Base-by-base conservation (phyloP, 2,888 invertebrate genomes). In the Pachycephus smyrnensis region DNA sequence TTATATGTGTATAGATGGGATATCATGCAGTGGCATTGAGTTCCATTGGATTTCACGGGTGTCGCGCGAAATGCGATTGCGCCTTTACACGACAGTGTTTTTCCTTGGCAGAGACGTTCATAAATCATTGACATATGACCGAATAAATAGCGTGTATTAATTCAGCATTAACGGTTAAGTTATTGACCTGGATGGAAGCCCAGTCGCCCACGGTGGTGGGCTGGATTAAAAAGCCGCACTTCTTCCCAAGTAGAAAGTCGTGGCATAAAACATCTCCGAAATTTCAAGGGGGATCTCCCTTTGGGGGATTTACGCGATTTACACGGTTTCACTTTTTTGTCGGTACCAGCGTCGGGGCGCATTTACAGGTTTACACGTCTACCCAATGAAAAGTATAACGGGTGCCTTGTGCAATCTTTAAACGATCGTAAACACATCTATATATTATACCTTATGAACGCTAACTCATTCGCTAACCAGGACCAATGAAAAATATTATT, bases 111-210 rank as follows among this genome's bases (percentile, higher is more conserved):
- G 9, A 55, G 23, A 76, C 77, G 80, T 80, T 79, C 75, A 81
- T 84, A 86, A 86, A 86, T 84, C 86, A 84, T 84, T 81, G 81
- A 82, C 80, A 79, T 82, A 82, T 80, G 80, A 83, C 80, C 82
- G 79, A 79, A 84, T 87, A 85, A 87, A 86, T 86, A 84, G 85
- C 84, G 80, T 77, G 80, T 85, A 86, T 89, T 89, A 90, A 90
- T 90, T 89, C 87, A 86, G 85, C 82, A 88, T 89, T 88, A 89
- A 88, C 87, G 85, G 84, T 86, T 83, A 88, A 89, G 89, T 88
- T 89, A 87, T 87, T 82, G 86, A 80, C 80, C 82, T 77, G 78
- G 75, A 74, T 83, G 82, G 80, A 81, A 79, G 74, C 75, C 55
- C 80, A 35, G 35, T 33, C 30, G 71, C 32, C 77, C 69, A 77